These are phyloP conservation scores for Hemitrygon akajei DNA, from an alignment of 2,797 vertebrate genomes.

Conservation along the genomic window DNA sequence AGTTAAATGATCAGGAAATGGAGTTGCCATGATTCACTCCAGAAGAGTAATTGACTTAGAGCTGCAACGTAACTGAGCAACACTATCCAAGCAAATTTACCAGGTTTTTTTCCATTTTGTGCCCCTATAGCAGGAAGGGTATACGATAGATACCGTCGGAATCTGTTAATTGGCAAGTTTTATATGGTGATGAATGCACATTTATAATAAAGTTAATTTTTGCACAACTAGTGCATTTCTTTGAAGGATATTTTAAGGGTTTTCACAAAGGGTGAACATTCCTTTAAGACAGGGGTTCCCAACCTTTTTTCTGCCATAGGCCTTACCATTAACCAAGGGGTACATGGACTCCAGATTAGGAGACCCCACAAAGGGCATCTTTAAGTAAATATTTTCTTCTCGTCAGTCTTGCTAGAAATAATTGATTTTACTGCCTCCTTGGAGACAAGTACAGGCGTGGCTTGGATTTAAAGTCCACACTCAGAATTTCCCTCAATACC, in stretches of 20 bases:
- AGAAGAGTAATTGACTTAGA: too few relatives aligned
- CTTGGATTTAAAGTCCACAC: not conserved
- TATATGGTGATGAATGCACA: not conserved
- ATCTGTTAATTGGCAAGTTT: not conserved
- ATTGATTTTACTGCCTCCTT: not conserved
- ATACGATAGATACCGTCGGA: not conserved
- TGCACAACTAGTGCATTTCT: not conserved
- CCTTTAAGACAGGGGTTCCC: too few relatives aligned
- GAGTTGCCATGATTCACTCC: too few relatives aligned
- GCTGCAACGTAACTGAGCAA: too few relatives aligned
- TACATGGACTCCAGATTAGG: too few relatives aligned
- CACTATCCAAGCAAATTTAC: too few relatives aligned
- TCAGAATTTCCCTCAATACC: not conserved
- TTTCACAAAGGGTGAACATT: not conserved
- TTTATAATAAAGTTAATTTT: not conserved
- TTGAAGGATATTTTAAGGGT: not conserved
- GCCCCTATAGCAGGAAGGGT: not conserved
- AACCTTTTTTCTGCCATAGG: too few relatives aligned
- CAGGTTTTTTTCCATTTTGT: not conserved
- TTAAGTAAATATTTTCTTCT: not conserved
- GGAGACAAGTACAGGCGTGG: not conserved
- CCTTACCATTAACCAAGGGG: too few relatives aligned
- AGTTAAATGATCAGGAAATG: too few relatives aligned
- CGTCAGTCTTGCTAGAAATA: not conserved
- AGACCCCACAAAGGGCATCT: too few relatives aligned